Base-by-base conservation (phyloP, 2,797 vertebrate genomes). In the Champsocephalus esox region DNA sequence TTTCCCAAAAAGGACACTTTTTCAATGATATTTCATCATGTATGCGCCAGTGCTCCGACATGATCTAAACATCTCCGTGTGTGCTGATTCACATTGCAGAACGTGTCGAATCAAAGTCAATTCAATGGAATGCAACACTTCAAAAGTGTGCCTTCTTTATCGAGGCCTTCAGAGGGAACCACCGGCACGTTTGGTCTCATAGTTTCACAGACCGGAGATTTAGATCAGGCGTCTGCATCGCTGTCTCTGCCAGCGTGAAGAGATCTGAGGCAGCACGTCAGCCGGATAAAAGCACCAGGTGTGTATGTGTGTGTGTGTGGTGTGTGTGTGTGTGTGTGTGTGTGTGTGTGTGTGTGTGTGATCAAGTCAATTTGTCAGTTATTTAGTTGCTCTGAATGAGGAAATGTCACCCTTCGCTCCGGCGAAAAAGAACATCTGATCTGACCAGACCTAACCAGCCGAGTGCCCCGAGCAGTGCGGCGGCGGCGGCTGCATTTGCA, bases 331-430 rank as follows among this genome's bases (percentile, higher is more conserved):
- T 19, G 19, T 19, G 19, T 19, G 19, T 19, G 19, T 19, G 19
- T 19, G 82, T 81, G 77, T 73, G 65, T 58, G 69, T 43, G 69
- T 43, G 43, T 74, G 73, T 59, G 74, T 75, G 73, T 86, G 87
- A 88, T 92, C 64, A 70, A 79, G 82, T 77, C 87, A 84, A 83
- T 87, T 91, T 62, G 52, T 87, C 88, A 81, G 70, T 82, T 81
- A 78, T 73, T 78, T 88, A 70, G 72, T 81, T 32, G 46, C 77
- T 76, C 50, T 71, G 75, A 87, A 81, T 81, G 67, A 83, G 67
- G 32, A 88, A 83, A 81, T 72, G 49, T 79, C 48, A 38, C 52
- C 46, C 46, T 66, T 80, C 19, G 2, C 69, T 74, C 74, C 56
- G 80, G 59, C 57, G 65, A 84, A 86, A 28, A 62, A 80, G 73